phyloP scores from a whole-genome alignment of 1,140 invertebrate genomes.

The Helicoverpa armigera region DNA sequence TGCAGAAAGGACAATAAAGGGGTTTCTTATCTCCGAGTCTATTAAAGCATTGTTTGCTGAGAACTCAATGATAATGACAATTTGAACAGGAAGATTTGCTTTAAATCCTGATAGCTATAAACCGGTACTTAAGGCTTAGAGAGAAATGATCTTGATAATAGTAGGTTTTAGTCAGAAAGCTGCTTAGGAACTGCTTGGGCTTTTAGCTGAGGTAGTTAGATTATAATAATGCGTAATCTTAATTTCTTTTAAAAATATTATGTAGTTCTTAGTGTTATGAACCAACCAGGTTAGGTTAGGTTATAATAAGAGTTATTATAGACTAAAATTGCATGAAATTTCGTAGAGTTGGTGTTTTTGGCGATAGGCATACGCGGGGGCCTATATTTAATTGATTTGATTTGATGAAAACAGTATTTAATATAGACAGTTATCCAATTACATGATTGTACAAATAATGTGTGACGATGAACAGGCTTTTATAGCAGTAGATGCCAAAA shows the following conservation, averaged over 20 bases:
- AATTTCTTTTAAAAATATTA: not conserved
- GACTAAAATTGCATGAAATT: too few relatives aligned
- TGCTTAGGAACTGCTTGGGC: not conserved
- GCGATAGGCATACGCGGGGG: too few relatives aligned
- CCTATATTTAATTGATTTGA: too few relatives aligned
- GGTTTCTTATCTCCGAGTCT: conserved; percentile 13
- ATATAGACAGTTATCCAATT: too few relatives aligned
- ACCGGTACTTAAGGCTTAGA: not conserved
- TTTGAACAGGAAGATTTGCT: conserved; percentile 34
- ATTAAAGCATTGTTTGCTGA: conserved; percentile 39
- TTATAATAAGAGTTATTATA: too few relatives aligned
- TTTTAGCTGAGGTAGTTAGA: not conserved
- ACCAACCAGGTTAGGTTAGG: too few relatives aligned
- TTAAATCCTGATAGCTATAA: not conserved
- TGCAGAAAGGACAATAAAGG: conserved; percentile 1
- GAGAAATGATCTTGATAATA: conserved; percentile 33
- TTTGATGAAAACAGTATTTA: too few relatives aligned
- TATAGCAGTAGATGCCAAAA: not conserved
- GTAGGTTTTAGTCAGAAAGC: not conserved
- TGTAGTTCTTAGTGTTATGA: too few relatives aligned
- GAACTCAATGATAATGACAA: conserved; percentile 46
- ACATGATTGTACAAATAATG: not conserved
- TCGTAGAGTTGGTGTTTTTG: too few relatives aligned
- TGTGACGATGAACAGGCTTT: not conserved
- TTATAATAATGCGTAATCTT: not conserved